Evolutionary conservation across 2,888 invertebrate genomes (phyloP).

Genomic region (Caenorhabditis wallacei): DNA sequence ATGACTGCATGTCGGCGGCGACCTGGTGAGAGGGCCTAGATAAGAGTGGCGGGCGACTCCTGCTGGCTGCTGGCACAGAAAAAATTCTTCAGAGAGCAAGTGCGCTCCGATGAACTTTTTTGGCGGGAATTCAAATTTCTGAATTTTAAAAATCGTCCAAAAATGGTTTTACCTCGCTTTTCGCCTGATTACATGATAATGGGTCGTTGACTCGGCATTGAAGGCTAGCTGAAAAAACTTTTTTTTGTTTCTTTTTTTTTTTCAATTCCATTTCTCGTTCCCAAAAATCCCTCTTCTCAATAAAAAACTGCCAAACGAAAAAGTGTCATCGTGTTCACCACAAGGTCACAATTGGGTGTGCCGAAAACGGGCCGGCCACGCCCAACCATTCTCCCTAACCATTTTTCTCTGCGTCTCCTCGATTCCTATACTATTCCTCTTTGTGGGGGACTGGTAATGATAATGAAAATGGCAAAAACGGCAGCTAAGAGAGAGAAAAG

Average conservation of each 20-base stretch:
- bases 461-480: slow-evolving; percentile 44
- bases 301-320: too few relatives aligned
- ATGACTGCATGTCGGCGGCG: slow-evolving; percentile 69
- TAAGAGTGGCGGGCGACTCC: background rate
- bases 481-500: slow-evolving; percentile 25
- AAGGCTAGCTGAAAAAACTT: slow-evolving; percentile 67
- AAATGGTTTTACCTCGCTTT: slow-evolving; percentile 71
- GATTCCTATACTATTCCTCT: background rate
- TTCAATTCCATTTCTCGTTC: slow-evolving; percentile 12
- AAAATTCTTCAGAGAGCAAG: background rate
- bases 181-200: slow-evolving; percentile 76
- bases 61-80: background rate
- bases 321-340: slow-evolving; percentile 15
- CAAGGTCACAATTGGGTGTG: slow-evolving; percentile 56
- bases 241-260: background rate
- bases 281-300: background rate
- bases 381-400: slow-evolving; percentile 21
- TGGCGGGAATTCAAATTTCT: background rate
- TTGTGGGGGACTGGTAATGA: slow-evolving; percentile 40
- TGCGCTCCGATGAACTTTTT: background rate
- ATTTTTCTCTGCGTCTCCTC: slow-evolving; percentile 27
- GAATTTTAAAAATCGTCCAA: too few relatives aligned
- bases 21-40: background rate
- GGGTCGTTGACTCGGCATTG: slow-evolving; percentile 82
- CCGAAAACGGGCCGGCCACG: slow-evolving; percentile 22